These are phyloP conservation scores for Drosophila kepulauana DNA, from an alignment of 1,140 invertebrate species.

Conservation along the genomic window DNA sequence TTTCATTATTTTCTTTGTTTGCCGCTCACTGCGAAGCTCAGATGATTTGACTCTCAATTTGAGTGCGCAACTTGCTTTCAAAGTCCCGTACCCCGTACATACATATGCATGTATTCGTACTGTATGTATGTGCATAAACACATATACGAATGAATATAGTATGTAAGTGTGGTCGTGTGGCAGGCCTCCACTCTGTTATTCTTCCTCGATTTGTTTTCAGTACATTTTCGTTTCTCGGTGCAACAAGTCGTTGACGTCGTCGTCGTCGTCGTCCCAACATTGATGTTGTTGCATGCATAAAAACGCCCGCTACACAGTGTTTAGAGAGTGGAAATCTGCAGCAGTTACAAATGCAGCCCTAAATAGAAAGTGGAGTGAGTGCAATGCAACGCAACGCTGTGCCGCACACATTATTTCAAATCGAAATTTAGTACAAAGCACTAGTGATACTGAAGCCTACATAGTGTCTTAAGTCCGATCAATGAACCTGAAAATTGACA, in stretches of 20 bases:
- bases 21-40: slow-evolving; percentile 2
- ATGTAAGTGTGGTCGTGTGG: slow-evolving; percentile 22
- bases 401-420: slow-evolving; percentile 26
- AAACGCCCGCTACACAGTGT: slow-evolving; percentile 17
- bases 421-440: neutral
- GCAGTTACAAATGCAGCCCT: slow-evolving; percentile 26
- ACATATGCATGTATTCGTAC: neutral
- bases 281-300: slow-evolving; percentile 34
- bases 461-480: slow-evolving; percentile 40
- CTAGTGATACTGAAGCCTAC: slow-evolving; percentile 8
- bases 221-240: slow-evolving; percentile 63
- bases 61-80: slow-evolving; percentile 33
- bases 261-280: slow-evolving; percentile 10
- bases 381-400: slow-evolving; percentile 25
- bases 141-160: neutral
- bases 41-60: slow-evolving; percentile 17
- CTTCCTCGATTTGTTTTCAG: slow-evolving; percentile 73
- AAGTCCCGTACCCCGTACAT: slow-evolving; percentile 13
- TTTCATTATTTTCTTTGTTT: slow-evolving; percentile 40
- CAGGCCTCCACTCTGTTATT: slow-evolving; percentile 47
- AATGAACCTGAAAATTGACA: slow-evolving; percentile 50
- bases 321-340: slow-evolving; percentile 45
- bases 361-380: slow-evolving; percentile 74
- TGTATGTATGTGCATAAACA: neutral
- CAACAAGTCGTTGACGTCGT: slow-evolving; percentile 66